These are phyloP conservation scores for Nannoperca australis DNA, from an alignment of 2,797 vertebrate genomes.

Conservation along the genomic window DNA sequence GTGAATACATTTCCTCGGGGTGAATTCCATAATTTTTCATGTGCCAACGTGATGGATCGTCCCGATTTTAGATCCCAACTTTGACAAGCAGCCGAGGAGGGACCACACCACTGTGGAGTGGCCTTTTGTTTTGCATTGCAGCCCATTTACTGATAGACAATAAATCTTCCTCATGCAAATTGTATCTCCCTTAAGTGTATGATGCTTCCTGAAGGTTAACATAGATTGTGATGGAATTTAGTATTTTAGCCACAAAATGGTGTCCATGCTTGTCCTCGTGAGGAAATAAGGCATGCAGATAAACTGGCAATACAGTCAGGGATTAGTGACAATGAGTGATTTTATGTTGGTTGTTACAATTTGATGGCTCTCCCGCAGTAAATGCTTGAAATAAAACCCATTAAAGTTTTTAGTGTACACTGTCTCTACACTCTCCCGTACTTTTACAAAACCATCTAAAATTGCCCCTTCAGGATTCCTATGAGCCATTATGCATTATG, in stretches of 20 bases:
- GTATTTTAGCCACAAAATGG: conserved; percentile 66
- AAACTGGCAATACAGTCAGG: conserved; percentile 68
- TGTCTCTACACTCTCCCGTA: conserved; percentile 61
- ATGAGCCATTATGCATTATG: conserved; percentile 57
- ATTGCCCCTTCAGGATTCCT: conserved; percentile 75
- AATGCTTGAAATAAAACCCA: conserved; percentile 80
- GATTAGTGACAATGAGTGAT: conserved; percentile 80
- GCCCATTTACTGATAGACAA: conserved; percentile 83
- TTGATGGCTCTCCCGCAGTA: conserved; percentile 78
- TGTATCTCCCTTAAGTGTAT: conserved; percentile 78
- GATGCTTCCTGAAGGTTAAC: conserved; percentile 87
- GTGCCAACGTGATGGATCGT: conserved; percentile 87
- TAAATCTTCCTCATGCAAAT: conserved; percentile 88
- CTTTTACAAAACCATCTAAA: conserved; percentile 74
- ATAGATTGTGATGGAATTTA: conserved; percentile 75
- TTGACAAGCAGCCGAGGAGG: conserved; percentile 82
- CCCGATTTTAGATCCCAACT: conserved; percentile 85
- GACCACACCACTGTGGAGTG: conserved; percentile 62
- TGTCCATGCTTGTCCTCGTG: conserved; percentile 57
- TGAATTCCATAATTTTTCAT: conserved; percentile 85
- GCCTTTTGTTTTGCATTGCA: conserved; percentile 83
- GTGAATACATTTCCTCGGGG: conserved; percentile 81
- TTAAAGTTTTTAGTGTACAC: conserved; percentile 78
- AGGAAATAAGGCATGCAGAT: conserved; percentile 68
- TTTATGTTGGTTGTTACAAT: conserved; percentile 80